Base-by-base conservation (phyloP, 92 coral and sea anemone genomes). In the Umimayanthus chanpuru region DNA sequence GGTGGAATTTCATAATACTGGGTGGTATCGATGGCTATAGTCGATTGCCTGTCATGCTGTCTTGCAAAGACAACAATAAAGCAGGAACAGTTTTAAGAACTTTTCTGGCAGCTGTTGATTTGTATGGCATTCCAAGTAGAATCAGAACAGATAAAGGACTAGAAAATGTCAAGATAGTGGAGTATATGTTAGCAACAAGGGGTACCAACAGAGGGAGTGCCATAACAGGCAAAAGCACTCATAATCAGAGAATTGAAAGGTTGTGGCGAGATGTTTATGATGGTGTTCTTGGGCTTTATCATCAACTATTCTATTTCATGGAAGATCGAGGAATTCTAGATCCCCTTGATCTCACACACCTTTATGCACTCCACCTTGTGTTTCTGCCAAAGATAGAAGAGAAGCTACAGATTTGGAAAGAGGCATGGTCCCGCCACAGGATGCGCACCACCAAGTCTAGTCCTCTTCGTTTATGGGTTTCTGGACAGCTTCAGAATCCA, bases 401-500 rank as follows among this genome's bases (percentile, higher is more conserved):
- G 50, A 92, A 92, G 89, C 81, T 94, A 50, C 65, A 89, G 61
- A 77, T 92, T 76, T 94, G 97, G 94, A 85, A 76, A 56, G 68
- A 78, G 2, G 94, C 97, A 71, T 94, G 97, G 97, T 81, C 94
- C n/a, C 86, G 88, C 77, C 97, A 92, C 81, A 76, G 97, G 84
- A 94, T 94, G 97, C 89, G 90, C 85, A 92, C 94, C 10, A 90
- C 94, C 9, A 92, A 88, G 88, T 88, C 92, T 23, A 89, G 77
- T 56, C 97, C 97, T 20, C 77, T 92, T 47, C 90, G 88, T 39
- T 74, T 94, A 72, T 94, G 97, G 95, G 89, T 94, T 43, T 89
- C 92, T 39, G 92, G 97, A 32, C 92, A 94, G 90, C 78, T 92
- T 71, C 93, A 94, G 81, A 92, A 88, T 77, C 96, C 96, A 86